phyloP scores from a whole-genome alignment of 2,888 invertebrate species.

The Dichetophora obliterata region DNA sequence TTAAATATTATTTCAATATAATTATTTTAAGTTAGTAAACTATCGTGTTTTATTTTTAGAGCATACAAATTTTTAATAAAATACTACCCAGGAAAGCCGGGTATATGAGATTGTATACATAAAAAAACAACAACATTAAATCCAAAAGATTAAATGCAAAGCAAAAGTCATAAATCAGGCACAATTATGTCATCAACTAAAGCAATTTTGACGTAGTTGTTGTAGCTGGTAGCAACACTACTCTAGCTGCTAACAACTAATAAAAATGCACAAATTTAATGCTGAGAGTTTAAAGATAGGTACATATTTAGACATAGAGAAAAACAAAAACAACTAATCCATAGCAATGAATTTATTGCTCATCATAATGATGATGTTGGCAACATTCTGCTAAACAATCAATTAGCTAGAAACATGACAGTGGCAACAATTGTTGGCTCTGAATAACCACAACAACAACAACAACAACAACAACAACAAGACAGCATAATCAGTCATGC shows the following conservation, averaged over 20 bases:
- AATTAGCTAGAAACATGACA: neutral
- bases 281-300: no score
- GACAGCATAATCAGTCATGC: no score
- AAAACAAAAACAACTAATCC: no score
- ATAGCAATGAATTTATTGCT: no score
- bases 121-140: conserved; percentile 21
- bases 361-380: neutral
- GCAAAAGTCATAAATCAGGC: conserved; percentile 35
- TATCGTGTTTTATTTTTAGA: no score
- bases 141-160: conserved; percentile 38
- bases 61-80: no score
- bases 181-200: conserved; percentile 21
- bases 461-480: conserved; percentile 1
- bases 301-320: no score
- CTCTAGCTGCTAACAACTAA: conserved; percentile 18
- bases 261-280: conserved; percentile 3
- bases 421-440: neutral
- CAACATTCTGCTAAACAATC: no score
- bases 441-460: neutral
- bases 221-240: neutral
- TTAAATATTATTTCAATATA: no score
- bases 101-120: conserved; percentile 38
- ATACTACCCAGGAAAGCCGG: no score
- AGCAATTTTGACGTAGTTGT: conserved; percentile 1
- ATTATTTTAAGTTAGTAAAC: no score